Conservation (phyloP, 2,113 vertebrate genomes). For the Percina caprodes region DNA sequence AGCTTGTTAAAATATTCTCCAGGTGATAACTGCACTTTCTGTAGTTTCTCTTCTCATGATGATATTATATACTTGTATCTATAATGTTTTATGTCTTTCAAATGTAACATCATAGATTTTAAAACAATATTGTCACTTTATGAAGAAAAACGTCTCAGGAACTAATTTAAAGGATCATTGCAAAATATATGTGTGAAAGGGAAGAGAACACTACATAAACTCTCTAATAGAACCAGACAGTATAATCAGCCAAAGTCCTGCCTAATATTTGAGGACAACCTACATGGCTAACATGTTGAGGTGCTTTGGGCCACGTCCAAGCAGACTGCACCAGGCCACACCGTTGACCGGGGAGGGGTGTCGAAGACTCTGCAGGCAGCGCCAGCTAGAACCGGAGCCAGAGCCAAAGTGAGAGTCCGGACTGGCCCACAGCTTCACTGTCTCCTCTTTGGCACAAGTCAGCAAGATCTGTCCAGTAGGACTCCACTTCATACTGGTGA, state of each 20-base stretch:
- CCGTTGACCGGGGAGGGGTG: conserved; percentile 90
- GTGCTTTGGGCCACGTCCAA: conserved; percentile 86
- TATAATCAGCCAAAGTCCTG: background rate
- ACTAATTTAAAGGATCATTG: background rate
- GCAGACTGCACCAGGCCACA: conserved; percentile 90
- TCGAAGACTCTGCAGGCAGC: conserved; percentile 86
- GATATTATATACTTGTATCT: too few species aligned
- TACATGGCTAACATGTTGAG: conserved; percentile 93
- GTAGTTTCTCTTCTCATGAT: too few species aligned
- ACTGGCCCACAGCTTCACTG: conserved; percentile 91
- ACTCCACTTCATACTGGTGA: conserved; percentile 93
- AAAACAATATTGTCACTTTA: background rate
- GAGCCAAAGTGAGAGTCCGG: conserved; percentile 69
- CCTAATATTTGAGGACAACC: conserved; percentile 52
- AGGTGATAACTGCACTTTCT: too few species aligned
- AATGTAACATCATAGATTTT: too few species aligned
- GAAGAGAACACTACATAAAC: background rate
- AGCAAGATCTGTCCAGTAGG: conserved; percentile 90
- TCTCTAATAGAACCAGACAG: background rate
- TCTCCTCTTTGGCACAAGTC: conserved; percentile 97
- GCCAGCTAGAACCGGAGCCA: conserved; percentile 86
- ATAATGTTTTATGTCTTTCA: too few species aligned
- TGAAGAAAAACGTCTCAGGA: background rate
- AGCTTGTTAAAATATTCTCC: too few species aligned
- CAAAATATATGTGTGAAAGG: background rate